phyloP scores from a whole-genome alignment of 2,113 vertebrate species.

The Hippocampus guttulatus region DNA sequence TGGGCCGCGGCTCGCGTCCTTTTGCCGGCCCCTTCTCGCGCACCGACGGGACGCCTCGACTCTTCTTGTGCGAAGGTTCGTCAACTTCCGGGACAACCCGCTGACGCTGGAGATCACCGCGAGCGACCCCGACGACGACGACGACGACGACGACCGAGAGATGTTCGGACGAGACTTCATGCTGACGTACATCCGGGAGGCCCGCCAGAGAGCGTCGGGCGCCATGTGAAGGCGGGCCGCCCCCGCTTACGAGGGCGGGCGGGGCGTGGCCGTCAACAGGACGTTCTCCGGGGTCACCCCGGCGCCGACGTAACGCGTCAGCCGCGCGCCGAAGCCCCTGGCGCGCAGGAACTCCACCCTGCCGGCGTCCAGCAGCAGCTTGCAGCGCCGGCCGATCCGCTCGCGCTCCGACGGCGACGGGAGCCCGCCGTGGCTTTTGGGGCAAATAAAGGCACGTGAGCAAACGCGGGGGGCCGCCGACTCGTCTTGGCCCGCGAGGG shows the following conservation, averaged over 20 bases:
- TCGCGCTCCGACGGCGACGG: conserved; percentile 78
- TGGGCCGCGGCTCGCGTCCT: no score
- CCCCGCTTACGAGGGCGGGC: no score
- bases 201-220: conserved; percentile 68
- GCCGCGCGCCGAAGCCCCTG: conserved; percentile 71
- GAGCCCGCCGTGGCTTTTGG: conserved; percentile 55
- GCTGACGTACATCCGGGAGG: conserved; percentile 82
- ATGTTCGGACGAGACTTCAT: conserved; percentile 91
- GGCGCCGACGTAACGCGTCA: conserved; percentile 75
- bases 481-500: not conserved
- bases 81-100: conserved; percentile 95
- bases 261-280: conserved; percentile 82
- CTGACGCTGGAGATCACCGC: conserved; percentile 78
- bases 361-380: conserved; percentile 84
- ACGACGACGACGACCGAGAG: conserved; percentile 82
- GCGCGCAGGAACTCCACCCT: conserved; percentile 78
- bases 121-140: conserved; percentile 34
- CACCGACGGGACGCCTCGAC: not conserved
- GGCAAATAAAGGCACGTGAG: not conserved
- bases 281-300: conserved; percentile 89
- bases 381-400: conserved; percentile 82
- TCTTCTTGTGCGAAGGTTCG: conserved; percentile 76
- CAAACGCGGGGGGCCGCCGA: not conserved
- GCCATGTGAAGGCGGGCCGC: no score
- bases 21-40: no score